Evolutionary conservation across 2,113 vertebrate species (phyloP).

Genomic region (Corapipo altera): DNA sequence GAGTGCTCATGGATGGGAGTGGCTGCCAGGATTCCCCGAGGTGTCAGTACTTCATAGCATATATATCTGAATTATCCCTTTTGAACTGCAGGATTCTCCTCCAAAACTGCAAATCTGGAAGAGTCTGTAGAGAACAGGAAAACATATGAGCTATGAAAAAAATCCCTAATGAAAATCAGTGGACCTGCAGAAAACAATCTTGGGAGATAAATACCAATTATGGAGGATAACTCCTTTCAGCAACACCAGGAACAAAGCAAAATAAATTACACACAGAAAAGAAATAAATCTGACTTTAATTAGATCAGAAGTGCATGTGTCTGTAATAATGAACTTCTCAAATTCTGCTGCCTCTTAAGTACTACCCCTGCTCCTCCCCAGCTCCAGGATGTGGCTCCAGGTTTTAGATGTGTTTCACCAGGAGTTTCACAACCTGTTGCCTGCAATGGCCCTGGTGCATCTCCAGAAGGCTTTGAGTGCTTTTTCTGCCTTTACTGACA

Average conservation of each 20-base stretch:
- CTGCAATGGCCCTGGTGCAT: neutral
- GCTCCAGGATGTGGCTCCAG: neutral
- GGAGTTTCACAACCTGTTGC: constrained; percentile 35
- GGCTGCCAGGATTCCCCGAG: neutral
- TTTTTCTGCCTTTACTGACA: constrained; percentile 50
- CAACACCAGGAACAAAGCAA: neutral
- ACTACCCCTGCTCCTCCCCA: neutral
- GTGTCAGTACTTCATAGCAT: neutral
- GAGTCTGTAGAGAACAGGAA: neutral
- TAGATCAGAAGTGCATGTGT: neutral
- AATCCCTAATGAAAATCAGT: neutral
- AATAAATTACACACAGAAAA: neutral
- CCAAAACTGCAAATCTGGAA: neutral
- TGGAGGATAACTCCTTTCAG: neutral
- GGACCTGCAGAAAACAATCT: neutral
- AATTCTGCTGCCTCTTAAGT: neutral
- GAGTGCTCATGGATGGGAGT: rapidly evolving
- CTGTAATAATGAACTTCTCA: neutral
- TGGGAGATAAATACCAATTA: neutral
- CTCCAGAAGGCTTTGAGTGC: constrained; percentile 48
- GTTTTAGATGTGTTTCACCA: constrained; percentile 26
- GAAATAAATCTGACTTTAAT: neutral
- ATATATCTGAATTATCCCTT: neutral
- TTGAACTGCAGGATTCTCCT: neutral
- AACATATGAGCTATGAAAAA: neutral